Percentiles rank a stretch among this genome's conserved stretches.
Conservation (phyloP, 2,888 invertebrate species). For the Drosophila paranaensis region DNA sequence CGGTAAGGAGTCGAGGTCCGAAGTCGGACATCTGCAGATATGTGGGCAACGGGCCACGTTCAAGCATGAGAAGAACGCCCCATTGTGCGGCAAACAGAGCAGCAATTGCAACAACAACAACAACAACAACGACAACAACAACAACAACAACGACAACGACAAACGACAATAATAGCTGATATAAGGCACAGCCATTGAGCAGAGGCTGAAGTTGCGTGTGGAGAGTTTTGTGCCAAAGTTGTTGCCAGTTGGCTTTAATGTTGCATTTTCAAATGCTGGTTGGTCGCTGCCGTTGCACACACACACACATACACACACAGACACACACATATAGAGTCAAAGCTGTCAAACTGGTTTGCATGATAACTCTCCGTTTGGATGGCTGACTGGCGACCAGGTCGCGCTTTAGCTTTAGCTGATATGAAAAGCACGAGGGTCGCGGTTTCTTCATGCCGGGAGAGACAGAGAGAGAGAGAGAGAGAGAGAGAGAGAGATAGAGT, state of each 20-base stretch:
- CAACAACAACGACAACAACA: conserved; percentile 35
- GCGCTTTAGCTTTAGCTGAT: conserved; percentile 73
- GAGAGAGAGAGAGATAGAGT: background rate
- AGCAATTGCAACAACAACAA: conserved; percentile 35
- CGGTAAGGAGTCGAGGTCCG: conserved; percentile 36
- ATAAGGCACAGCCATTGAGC: conserved; percentile 33
- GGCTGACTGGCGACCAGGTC: conserved; percentile 62
- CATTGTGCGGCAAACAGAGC: conserved; percentile 58
- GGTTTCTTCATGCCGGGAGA: conserved; percentile 12
- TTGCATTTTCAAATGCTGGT: conserved; percentile 78
- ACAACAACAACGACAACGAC: conserved; percentile 29
- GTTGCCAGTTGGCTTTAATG: conserved; percentile 73
- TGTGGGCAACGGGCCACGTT: conserved; percentile 50
- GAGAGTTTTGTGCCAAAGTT: conserved; percentile 65
- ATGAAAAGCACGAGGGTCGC: conserved; percentile 67
- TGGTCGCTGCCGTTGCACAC: conserved; percentile 64
- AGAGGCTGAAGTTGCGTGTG: conserved; percentile 62
- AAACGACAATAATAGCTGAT: conserved; percentile 16
- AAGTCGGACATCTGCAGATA: conserved; percentile 55
- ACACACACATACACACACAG: conserved; percentile 34
- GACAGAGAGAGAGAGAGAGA: too few species aligned
- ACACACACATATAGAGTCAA: conserved; percentile 24
- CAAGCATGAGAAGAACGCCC: conserved; percentile 70
- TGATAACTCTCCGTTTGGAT: conserved; percentile 66
- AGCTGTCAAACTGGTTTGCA: conserved; percentile 76